Percentiles rank a stretch among this genome's conserved stretches.
Evolutionary conservation across 2,113 vertebrate genomes (phyloP).

Genomic region (Eptesicus fuscus): DNA sequence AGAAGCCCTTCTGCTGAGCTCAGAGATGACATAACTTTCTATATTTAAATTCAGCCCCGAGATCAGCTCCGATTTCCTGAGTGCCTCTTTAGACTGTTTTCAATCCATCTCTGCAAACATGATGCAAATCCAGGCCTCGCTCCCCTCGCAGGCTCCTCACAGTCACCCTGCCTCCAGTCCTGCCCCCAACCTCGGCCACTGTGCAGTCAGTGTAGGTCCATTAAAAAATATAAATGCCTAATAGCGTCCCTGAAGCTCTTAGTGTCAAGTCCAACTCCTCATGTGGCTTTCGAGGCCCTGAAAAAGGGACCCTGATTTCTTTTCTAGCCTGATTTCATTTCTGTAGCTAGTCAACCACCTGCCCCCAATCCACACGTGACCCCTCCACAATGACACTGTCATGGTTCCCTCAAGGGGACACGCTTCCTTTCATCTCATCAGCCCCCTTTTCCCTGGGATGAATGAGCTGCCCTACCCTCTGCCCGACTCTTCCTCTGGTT

Average conservation of each 20-base stretch:
- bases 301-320: not conserved
- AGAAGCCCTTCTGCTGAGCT: not conserved
- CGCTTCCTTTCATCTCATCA: not conserved
- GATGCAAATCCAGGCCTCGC: not conserved
- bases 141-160: not conserved
- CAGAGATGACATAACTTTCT: not conserved
- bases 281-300: not conserved
- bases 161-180: not conserved
- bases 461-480: not conserved
- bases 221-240: not conserved
- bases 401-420: rapidly evolving
- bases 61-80: not conserved
- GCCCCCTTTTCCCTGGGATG: rapidly evolving
- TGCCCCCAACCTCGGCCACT: not conserved
- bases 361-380: not conserved
- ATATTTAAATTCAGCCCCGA: not conserved
- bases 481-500: not conserved
- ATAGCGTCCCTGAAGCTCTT: not conserved
- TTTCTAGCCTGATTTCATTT: not conserved
- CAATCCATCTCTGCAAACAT: not conserved
- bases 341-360: not conserved
- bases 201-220: not conserved
- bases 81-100: not conserved
- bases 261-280: not conserved
- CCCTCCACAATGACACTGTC: not conserved